Evolutionary conservation across 2,888 invertebrate genomes (phyloP), one percentile per base, ranked within the genome.

Genomic region (Nemapogon koenigi): DNA sequence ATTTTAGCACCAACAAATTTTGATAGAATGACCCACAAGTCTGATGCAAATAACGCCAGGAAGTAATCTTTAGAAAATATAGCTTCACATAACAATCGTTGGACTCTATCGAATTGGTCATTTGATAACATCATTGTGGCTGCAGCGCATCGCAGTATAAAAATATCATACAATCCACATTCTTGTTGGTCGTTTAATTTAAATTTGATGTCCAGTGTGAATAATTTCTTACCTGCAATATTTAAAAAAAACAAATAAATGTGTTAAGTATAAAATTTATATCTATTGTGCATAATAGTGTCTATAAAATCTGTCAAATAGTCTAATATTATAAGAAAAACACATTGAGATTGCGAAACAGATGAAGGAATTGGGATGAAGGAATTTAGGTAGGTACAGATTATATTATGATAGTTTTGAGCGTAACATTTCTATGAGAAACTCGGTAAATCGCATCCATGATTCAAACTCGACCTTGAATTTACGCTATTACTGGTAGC

Each of bases 21-120:
- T 3, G 65, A 55, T 36, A 75, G 43, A 1, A 63, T 38, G n/a
- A 51, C 39, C 73, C 73, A 76, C 11, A 76, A 41, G 44, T 67
- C 60, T 0, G 57, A 50, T 3, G 67, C 59, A 44, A 78, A 75
- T 41, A 71, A 32, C 1, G 67, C 71, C n/a, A 46, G 47, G 22
- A 48, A 50, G 37, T 50, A 57, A 16, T 69, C 59, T 1, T 49
- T 53, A 10, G 52, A 43, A 2, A 79, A 49, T 28, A 76, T 19
- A 2, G 58, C 48, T 45, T 63, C 56, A n/a, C 53, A 46, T 54
- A 76, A 54, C 2, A 35, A 39, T 16, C 43, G 50, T 40, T 76
- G 72, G 25, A 75, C 33, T 1, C 40, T 10, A 16, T 42, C 36
- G 29, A 62, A 57, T 35, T 66, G 59, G 19, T 63, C 58, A 2